Percentiles rank a stretch among this genome's conserved stretches.
Evolutionary conservation across 1,140 invertebrate species (phyloP).

Genomic region (Zaprionus taronus): DNA sequence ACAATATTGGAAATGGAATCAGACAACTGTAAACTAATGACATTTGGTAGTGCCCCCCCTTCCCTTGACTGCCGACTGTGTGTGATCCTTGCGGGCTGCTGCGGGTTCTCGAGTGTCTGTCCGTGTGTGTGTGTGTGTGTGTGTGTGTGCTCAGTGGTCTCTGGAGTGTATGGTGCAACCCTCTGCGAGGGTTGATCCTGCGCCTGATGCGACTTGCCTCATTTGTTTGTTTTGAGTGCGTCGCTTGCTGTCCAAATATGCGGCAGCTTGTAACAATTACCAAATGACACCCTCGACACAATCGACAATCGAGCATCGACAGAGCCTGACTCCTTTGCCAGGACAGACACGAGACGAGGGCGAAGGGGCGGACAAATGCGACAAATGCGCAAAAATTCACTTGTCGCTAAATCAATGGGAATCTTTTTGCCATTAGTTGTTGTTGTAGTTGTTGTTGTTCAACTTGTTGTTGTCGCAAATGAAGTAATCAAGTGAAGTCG

Average conservation of each 20-base stretch:
- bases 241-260: slow-evolving; percentile 74
- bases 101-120: slow-evolving; percentile 12
- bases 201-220: slow-evolving; percentile 28
- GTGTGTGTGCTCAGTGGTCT: slow-evolving; percentile 17
- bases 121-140: neutral
- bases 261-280: slow-evolving; percentile 83
- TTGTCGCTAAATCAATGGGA: slow-evolving; percentile 80
- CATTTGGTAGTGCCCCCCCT: slow-evolving; percentile 35
- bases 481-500: slow-evolving; percentile 39
- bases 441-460: slow-evolving; percentile 8
- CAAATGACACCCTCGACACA: slow-evolving; percentile 81
- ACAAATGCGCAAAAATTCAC: slow-evolving; percentile 68
- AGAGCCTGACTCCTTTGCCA: slow-evolving; percentile 9
- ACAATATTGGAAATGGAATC: slow-evolving; percentile 73
- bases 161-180: slow-evolving; percentile 39
- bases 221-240: slow-evolving; percentile 78
- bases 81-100: slow-evolving; percentile 23
- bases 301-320: slow-evolving; percentile 44
- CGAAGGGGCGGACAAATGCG: neutral
- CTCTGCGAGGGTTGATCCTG: slow-evolving; percentile 54
- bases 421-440: slow-evolving; percentile 77
- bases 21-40: slow-evolving; percentile 78
- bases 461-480: slow-evolving; percentile 41
- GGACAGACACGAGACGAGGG: neutral
- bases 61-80: neutral